phyloP scores from a whole-genome alignment of 2,797 vertebrate genomes.

The Columba guinea region DNA sequence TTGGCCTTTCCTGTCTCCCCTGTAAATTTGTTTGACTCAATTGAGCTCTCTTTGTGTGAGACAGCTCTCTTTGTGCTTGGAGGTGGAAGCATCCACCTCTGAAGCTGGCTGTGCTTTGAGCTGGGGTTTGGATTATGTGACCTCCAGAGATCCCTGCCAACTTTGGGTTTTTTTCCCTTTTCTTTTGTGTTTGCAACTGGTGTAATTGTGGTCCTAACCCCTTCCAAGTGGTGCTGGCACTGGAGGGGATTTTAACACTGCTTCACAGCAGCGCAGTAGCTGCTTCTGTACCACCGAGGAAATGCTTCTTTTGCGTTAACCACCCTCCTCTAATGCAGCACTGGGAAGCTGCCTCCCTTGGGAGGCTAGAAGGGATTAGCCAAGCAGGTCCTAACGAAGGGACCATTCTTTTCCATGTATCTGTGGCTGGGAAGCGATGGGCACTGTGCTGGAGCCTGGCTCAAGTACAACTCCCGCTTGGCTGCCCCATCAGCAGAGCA shows the following conservation, averaged over 20 bases:
- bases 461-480: neutral
- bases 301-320: neutral
- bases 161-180: neutral
- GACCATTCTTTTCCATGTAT: neutral
- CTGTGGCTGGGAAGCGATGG: accelerated
- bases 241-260: conserved; percentile 24
- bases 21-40: conserved; percentile 53
- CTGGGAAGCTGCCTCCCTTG: neutral
- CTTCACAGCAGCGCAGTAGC: conserved; percentile 13
- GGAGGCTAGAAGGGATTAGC: neutral
- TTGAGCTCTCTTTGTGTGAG: conserved; percentile 34
- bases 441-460: neutral
- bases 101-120: conserved; percentile 62
- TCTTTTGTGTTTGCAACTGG: conserved; percentile 52
- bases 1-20: conserved; percentile 58
- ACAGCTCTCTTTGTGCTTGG: conserved; percentile 32
- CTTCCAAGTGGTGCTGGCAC: conserved; percentile 34
- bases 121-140: conserved; percentile 44
- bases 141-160: conserved; percentile 53
- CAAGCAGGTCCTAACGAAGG: neutral
- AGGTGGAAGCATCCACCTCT: conserved; percentile 59
- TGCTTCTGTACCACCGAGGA: neutral
- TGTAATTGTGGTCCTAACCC: conserved; percentile 64
- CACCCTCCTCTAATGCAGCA: accelerated
- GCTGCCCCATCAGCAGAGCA: neutral